A percentile compares a stretch with the other conserved stretches of the same genome.
These are phyloP conservation scores for Prosopocoilus inquinatus DNA, from an alignment of 2,888 invertebrate species.

Conservation along the genomic window DNA sequence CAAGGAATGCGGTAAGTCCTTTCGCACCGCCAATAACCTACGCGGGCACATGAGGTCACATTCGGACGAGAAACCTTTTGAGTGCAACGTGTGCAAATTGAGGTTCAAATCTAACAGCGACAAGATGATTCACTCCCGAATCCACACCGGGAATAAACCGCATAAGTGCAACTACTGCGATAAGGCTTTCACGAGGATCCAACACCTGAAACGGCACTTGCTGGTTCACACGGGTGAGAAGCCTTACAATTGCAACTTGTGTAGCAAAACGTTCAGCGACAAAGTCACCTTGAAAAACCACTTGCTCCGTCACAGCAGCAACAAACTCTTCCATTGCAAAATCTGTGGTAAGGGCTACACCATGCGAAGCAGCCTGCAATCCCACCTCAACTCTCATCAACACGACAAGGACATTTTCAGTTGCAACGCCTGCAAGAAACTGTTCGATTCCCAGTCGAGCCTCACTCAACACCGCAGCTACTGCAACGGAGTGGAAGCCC, in stretches of 20 bases:
- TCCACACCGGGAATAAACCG: neutral
- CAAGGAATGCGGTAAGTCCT: neutral
- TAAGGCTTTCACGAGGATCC: neutral
- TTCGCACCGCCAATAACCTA: neutral
- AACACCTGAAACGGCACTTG: slow-evolving; percentile 2
- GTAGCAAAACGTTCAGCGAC: slow-evolving; percentile 5
- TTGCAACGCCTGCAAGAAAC: neutral
- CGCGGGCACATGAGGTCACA: neutral
- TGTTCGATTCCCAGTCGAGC: neutral
- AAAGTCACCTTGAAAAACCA: slow-evolving; percentile 8
- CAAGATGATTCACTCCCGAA: neutral
- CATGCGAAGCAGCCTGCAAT: neutral
- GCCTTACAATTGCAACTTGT: slow-evolving; percentile 7
- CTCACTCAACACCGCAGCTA: neutral
- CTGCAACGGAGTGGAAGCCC: neutral
- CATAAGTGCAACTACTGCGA: neutral
- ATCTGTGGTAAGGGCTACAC: slow-evolving; percentile 8
- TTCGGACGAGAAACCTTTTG: neutral
- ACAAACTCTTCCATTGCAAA: slow-evolving; percentile 10
- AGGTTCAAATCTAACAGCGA: neutral
- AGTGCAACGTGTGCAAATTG: neutral
- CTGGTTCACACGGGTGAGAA: neutral
- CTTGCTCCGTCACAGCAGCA: slow-evolving; percentile 10
- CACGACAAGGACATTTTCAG: neutral
- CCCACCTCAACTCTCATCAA: slow-evolving; percentile 1